These are phyloP conservation scores for Nineta flava DNA, from an alignment of 2,888 invertebrate genomes.

Conservation along the genomic window DNA sequence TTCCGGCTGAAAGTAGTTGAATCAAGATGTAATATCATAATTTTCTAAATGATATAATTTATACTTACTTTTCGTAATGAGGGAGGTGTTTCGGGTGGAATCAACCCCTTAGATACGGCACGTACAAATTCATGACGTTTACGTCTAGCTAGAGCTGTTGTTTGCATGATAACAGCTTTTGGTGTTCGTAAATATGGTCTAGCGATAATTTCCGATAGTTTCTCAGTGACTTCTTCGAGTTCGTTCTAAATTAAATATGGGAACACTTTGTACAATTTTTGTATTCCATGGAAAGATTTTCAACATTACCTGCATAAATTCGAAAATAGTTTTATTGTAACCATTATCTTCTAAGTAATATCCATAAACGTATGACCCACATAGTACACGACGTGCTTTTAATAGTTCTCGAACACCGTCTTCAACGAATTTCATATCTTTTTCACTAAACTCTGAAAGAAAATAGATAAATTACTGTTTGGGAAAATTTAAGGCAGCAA, in stretches of 20 bases:
- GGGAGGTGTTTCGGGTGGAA: constrained; percentile 45
- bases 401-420: constrained; percentile 45
- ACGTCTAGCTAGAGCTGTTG: constrained; percentile 38
- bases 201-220: constrained; percentile 46
- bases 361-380: constrained; percentile 52
- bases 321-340: constrained; percentile 48
- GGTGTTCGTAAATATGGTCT: constrained; percentile 44
- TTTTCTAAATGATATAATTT: constrained; percentile 4
- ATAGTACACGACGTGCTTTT: constrained; percentile 42
- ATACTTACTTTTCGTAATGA: constrained; percentile 32
- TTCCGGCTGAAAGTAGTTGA: not conserved
- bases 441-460: constrained; percentile 24
- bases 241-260: constrained; percentile 34
- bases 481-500: not conserved
- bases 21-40: not conserved
- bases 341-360: constrained; percentile 48
- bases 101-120: constrained; percentile 38
- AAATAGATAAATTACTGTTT: constrained; percentile 6
- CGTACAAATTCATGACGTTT: constrained; percentile 45
- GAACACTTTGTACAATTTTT: not conserved
- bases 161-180: constrained; percentile 41
- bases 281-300: not conserved
- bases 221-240: constrained; percentile 46
- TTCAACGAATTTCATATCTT: constrained; percentile 38
- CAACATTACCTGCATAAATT: constrained; percentile 44